Conservation (phyloP, 2,113 vertebrate genomes). For the Picathartes gymnocephalus region DNA sequence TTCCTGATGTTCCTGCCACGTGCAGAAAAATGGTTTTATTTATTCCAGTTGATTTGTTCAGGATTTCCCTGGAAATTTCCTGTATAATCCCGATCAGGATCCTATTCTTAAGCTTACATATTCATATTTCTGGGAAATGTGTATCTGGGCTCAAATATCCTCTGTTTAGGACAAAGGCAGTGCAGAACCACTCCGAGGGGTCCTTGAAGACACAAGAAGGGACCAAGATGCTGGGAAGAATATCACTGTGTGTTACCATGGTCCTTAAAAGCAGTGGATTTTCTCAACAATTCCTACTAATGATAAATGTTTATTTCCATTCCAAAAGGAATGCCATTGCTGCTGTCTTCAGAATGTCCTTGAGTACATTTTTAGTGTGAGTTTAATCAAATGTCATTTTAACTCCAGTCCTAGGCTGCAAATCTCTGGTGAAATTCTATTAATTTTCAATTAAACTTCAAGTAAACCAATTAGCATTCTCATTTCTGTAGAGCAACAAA, state of each 20-base stretch:
- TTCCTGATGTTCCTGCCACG: background rate
- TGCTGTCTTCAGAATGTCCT: constrained; percentile 51
- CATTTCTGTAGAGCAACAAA: constrained; percentile 66
- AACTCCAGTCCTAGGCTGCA: constrained; percentile 42
- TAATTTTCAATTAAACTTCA: constrained; percentile 75
- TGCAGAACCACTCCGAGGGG: background rate
- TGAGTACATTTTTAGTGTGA: constrained; percentile 48
- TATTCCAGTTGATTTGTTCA: background rate
- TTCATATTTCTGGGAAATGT: background rate
- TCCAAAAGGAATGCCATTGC: background rate
- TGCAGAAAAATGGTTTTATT: background rate
- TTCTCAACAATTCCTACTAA: background rate
- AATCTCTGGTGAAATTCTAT: constrained; percentile 69
- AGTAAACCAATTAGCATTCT: constrained; percentile 74
- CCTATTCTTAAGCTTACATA: background rate
- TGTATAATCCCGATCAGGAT: background rate
- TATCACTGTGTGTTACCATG: background rate
- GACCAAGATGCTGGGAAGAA: background rate
- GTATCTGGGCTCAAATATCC: background rate
- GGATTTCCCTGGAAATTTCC: background rate
- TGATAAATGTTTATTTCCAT: constrained; percentile 32
- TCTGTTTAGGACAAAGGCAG: background rate
- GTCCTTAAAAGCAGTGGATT: background rate
- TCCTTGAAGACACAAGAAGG: background rate
- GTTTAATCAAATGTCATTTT: constrained; percentile 67